These are phyloP conservation scores for Eurypyga helias DNA, from an alignment of 2,113 vertebrate species.

Conservation along the genomic window DNA sequence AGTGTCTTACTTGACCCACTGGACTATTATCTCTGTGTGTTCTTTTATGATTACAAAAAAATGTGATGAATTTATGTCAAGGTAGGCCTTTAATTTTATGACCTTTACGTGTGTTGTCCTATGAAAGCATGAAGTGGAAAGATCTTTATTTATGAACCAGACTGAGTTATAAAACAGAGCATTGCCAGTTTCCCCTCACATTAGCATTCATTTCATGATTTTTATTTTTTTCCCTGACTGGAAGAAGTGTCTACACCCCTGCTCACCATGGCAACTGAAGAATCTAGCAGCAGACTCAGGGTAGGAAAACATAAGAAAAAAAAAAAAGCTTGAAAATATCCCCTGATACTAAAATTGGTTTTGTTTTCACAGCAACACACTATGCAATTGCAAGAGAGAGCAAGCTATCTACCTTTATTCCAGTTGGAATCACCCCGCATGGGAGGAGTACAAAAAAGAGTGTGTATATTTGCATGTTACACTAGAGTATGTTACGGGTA, in stretches of 20 bases:
- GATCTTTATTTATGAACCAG: not conserved
- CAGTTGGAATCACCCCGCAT: conserved; percentile 55
- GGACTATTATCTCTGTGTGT: not conserved
- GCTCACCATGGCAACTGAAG: conserved; percentile 81
- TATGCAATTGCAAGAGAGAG: conserved; percentile 14
- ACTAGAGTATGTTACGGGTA: conserved; percentile 22
- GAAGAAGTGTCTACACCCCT: conserved; percentile 71
- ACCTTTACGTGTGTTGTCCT: not conserved
- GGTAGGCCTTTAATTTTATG: not conserved
- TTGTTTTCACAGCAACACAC: conserved; percentile 73
- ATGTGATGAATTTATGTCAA: not conserved
- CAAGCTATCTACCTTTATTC: conserved; percentile 52
- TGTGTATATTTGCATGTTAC: conserved; percentile 20
- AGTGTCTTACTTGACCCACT: not conserved
- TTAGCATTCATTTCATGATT: conserved; percentile 74
- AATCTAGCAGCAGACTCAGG: conserved; percentile 73
- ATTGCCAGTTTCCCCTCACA: conserved; percentile 37
- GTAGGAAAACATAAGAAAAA: conserved; percentile 47
- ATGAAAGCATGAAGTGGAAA: not conserved
- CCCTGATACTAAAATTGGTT: conserved; percentile 76
- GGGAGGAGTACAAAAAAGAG: not conserved
- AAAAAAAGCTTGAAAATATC: conserved; percentile 68
- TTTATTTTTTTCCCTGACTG: conserved; percentile 47
- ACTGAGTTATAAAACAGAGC: not conserved
- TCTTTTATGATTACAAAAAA: not conserved